Evolutionary conservation across 2,797 vertebrate species (phyloP), one percentile per base, ranked within the genome.

Genomic region (Falco cherrug): DNA sequence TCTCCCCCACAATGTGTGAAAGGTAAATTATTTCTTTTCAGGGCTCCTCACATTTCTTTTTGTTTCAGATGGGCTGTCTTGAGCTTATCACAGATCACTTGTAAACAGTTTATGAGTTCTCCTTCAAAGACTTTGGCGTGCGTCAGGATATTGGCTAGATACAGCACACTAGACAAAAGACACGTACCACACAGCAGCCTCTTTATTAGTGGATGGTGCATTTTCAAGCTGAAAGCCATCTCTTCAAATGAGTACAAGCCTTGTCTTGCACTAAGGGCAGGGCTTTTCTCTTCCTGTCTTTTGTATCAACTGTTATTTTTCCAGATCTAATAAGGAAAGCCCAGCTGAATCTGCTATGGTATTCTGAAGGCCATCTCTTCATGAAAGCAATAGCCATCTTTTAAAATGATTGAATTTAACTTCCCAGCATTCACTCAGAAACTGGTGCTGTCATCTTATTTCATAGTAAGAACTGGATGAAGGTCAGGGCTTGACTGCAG

Each of bases 221-320:
- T 92, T 89, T 91, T 71, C 71, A 89, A 68, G 57, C 93, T 85
- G 84, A 89, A 94, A 92, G 16, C 11, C 37, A 31, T n/a, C 13
- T 81, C 80, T 84, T 47, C 39, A 69, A 78, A 87, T 21, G 21
- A 84, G 21, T 24, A 19, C 33, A 63, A 84, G 51, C 16, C 29
- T 80, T 73, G 54, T 41, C 63, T 56, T 86, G n/a, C 39, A 54
- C 41, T 43, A 41, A 35, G 11, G 39, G 28, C 45, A 78, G 26
- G 41, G 57, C 31, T 77, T 91, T 90, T 84, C 28, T 90, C 54
- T 76, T 74, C 51, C 60, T 70, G 67, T 39, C 48, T 92, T 96
- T 76, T 80, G 41, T 80, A 53, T 45, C 31, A 26, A 48, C n/a
- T 8, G 2, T 18, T 84, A 1, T 48, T 91, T 89, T 74, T 67